Base-by-base conservation (phyloP, 2,888 invertebrate species). In the Gerris lacustris region DNA sequence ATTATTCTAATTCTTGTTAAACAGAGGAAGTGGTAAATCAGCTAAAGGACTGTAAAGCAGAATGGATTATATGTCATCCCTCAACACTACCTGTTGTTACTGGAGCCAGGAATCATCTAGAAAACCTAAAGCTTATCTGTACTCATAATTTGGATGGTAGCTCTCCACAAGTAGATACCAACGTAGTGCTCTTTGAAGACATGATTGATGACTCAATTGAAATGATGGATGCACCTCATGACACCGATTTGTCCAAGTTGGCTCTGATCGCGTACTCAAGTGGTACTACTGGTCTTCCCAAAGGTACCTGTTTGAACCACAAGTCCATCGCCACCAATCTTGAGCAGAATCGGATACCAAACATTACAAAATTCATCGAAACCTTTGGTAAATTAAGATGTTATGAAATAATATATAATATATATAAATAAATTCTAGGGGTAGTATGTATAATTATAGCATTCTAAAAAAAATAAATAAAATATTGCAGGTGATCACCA, bases 241-340 rank as follows among this genome's bases (percentile, higher is more conserved):
- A 55, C 5, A 15, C 15, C 15, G 55, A 55, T 55, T 11, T 55
- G 9, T 55, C 55, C 15, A 15, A 5, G 15, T 11, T 15, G 9
- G 55, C 55, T 9, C 2, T 55, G 55, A 55, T 55, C 1, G 55
- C 55, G 15, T 94, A 90, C 80, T 93, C 92, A 2, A 92, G 92
- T 79, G 91, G 91, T 0, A 94, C 94, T 0, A 94, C 93, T 0
- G 94, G 94, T 0, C 73, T 89, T 69, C 88, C 91, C 0, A 91
- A 91, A 81, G 90, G 89, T 5, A 90, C 91, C 0, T 83, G 86
- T 76, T 81, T 90, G 1, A 84, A 86, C 0, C 86, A 89, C 79
- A 77, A 75, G 63, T 77, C 76, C 67, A 45, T 77, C 6, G 69
- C 74, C 6, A 68, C 73, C n/a, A 77, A 77, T 55, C 15, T 55